Base-by-base conservation (phyloP, 2,797 vertebrate genomes). In the Acanthurus lineatus region DNA sequence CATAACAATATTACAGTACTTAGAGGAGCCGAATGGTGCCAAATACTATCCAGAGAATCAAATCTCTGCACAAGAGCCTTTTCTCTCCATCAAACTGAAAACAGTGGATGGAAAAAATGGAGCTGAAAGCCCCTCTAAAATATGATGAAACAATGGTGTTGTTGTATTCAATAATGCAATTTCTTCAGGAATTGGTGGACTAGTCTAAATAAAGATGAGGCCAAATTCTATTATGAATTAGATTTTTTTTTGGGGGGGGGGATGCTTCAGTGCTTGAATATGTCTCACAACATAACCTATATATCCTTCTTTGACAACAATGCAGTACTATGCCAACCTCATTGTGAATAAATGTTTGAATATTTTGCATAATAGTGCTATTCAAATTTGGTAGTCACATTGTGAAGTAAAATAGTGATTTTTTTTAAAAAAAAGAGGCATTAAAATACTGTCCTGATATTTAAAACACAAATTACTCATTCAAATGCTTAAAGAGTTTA, bases 1-100 rank as follows among this genome's bases (percentile, higher is more conserved):
- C 89, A 89, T 88, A 90, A 91, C 88, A 86, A 91, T 91, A 91
- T 91, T 94, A 91, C 81, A 81, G 84, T 89, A 79, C 88, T 93
- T 83, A 87, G 84, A 90, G 84, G 45, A 80, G 79, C 81, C 47
- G 71, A 80, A 79, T 32, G 60, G 73, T 85, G 88, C 90, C 90
- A 92, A 94, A 84, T 79, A 60, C 77, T 92, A 88, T 95, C 91
- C 87, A 81, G 73, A 91, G 82, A 91, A 93, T 92, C 88, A 91
- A 79, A 89, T 86, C 86, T 90, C 79, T 78, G 63, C 74, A 81
- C 64, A 77, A 79, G 69, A 82, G 79, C 74, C 69, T 72, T 87
- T 67, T 83, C 75, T 82, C 73, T 35, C 44, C 57, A 72, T 73
- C 49, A 70, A 52, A 85, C 28, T 59, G 61, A 85, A 79, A 84